These are phyloP conservation scores for Scartelaos histophorus DNA, from an alignment of 2,113 vertebrate genomes.

Conservation along the genomic window DNA sequence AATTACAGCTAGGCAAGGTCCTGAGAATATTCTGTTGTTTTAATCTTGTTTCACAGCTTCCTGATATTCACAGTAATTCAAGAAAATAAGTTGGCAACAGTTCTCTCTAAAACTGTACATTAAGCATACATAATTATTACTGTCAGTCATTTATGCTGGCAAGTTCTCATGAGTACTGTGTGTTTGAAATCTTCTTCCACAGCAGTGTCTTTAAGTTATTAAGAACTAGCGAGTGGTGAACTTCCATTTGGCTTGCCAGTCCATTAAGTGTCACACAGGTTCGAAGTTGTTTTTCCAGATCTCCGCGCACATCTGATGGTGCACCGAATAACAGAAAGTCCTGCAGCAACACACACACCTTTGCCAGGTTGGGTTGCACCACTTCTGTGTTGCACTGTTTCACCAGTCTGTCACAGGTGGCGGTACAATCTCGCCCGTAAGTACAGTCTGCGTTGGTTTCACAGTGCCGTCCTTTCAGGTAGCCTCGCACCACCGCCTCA, in stretches of 20 bases:
- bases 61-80: slow-evolving; percentile 40
- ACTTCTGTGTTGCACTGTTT: slow-evolving; percentile 91
- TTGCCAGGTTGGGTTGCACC: slow-evolving; percentile 94
- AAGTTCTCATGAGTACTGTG: slow-evolving; percentile 87
- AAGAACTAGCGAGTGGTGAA: slow-evolving; percentile 92
- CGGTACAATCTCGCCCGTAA: slow-evolving; percentile 87
- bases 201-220: slow-evolving; percentile 95
- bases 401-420: slow-evolving; percentile 88
- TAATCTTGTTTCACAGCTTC: slow-evolving; percentile 48
- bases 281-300: slow-evolving; percentile 90
- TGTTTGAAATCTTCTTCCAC: slow-evolving; percentile 95
- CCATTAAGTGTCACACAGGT: slow-evolving; percentile 94
- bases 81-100: slow-evolving; percentile 19
- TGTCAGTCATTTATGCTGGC: neutral
- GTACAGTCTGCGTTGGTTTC: slow-evolving; percentile 91
- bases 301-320: slow-evolving; percentile 79
- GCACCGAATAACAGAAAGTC: slow-evolving; percentile 89
- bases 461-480: slow-evolving; percentile 87
- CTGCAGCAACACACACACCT: slow-evolving; percentile 88
- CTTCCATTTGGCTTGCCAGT: slow-evolving; percentile 94
- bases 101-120: neutral
- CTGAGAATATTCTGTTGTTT: slow-evolving; percentile 48
- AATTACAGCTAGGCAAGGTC: slow-evolving; percentile 22
- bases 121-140: neutral
- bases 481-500: slow-evolving; percentile 82